phyloP scores from a whole-genome alignment of 2,797 vertebrate genomes.

The Eremophila alpestris region DNA sequence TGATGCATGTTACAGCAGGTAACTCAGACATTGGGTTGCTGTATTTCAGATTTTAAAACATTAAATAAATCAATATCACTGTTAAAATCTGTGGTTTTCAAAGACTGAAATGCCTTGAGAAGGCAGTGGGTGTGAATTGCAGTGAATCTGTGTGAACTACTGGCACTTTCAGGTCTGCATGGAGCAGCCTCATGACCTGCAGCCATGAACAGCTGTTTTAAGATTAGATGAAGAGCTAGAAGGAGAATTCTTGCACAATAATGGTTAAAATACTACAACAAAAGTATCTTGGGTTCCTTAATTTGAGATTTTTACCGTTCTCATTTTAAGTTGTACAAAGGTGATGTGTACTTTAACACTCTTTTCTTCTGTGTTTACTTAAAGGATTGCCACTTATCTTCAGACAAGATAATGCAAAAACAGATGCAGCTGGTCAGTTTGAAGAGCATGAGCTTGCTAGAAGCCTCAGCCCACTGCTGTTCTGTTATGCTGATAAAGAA shows the following conservation, averaged over 20 bases:
- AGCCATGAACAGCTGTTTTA: background rate
- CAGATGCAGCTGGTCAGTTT: slow-evolving; percentile 92
- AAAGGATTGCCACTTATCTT: slow-evolving; percentile 95
- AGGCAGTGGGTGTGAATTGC: background rate
- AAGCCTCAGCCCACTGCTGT: slow-evolving; percentile 94
- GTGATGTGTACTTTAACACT: background rate
- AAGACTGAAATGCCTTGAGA: background rate
- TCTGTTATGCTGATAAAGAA: slow-evolving; percentile 97
- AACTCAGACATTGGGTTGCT: background rate
- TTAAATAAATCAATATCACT: background rate
- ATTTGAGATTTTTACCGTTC: background rate
- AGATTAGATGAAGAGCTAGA: background rate
- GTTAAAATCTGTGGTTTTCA: background rate
- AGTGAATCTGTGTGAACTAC: background rate
- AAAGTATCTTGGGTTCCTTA: background rate
- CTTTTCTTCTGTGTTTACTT: background rate
- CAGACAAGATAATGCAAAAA: slow-evolving; percentile 93
- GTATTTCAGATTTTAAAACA: background rate
- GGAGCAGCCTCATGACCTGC: background rate
- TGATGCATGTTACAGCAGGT: background rate
- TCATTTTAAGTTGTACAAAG: background rate
- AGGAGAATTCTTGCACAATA: background rate
- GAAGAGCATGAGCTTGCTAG: slow-evolving; percentile 96
- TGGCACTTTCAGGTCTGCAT: background rate
- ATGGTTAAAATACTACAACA: background rate